phyloP scores from a whole-genome alignment of 2,888 invertebrate species.

The Drosophila neotestacea region DNA sequence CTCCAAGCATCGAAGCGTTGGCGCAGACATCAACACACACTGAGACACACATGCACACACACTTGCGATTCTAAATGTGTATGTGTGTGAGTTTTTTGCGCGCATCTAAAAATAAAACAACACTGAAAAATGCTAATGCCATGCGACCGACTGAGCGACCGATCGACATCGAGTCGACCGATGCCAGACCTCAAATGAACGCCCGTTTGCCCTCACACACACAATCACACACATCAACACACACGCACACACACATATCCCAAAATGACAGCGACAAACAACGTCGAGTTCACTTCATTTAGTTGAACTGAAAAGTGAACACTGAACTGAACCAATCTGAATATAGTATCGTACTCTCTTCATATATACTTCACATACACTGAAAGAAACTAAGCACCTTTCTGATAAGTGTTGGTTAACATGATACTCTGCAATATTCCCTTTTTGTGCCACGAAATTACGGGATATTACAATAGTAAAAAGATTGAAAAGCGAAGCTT shows the following conservation, averaged over 20 bases:
- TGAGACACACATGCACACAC: conserved; percentile 23
- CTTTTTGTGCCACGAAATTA: not conserved
- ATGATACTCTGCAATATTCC: not conserved
- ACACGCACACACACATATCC: conserved; percentile 31
- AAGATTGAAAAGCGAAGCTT: not conserved
- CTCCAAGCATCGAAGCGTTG: conserved; percentile 69
- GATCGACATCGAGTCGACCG: conserved; percentile 77
- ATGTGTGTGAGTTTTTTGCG: conserved; percentile 66
- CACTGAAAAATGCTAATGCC: conserved; percentile 80
- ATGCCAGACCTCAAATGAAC: conserved; percentile 77
- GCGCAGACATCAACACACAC: conserved; percentile 58
- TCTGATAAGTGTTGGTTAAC: not conserved
- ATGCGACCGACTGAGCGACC: conserved; percentile 64
- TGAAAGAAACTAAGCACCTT: conserved; percentile 25
- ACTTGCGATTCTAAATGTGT: conserved; percentile 42
- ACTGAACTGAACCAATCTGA: conserved; percentile 67
- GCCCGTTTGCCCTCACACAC: conserved; percentile 78
- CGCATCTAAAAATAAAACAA: conserved; percentile 78
- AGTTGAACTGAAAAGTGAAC: conserved; percentile 60
- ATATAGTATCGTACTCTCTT: conserved; percentile 53
- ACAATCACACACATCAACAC: conserved; percentile 37
- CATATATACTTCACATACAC: conserved; percentile 31
- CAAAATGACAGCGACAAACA: conserved; percentile 75
- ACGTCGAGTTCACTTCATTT: conserved; percentile 72
- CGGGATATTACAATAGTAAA: not conserved